These are phyloP conservation scores for Eledone cirrhosa DNA, from an alignment of 2,888 invertebrate genomes.

Conservation along the genomic window DNA sequence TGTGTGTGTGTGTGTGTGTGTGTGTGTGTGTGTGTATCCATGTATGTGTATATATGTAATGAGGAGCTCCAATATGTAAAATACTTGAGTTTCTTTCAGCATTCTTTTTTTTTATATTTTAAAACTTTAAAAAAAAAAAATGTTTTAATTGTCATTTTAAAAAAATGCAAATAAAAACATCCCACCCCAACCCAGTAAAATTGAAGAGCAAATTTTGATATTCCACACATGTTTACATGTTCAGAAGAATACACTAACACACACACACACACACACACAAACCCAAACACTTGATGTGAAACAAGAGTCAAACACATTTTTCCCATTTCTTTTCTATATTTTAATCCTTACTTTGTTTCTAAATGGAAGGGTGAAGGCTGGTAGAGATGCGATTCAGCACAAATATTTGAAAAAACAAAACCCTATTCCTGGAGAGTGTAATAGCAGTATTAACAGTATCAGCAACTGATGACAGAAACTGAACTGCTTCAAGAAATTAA, in stretches of 20 bases:
- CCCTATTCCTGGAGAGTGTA: not conserved
- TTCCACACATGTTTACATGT: no score
- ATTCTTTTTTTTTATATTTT: no score
- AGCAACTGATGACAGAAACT: not conserved
- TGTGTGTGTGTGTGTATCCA: not conserved
- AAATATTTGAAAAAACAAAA: not conserved
- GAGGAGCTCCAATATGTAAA: no score
- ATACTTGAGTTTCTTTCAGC: no score
- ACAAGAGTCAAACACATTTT: conserved; percentile 4
- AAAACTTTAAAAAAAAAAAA: not conserved
- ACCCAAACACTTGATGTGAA: not conserved
- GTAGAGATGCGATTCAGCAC: not conserved
- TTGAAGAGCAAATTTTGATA: not conserved
- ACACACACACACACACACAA: no score
- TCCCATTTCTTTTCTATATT: not conserved
- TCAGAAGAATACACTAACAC: no score
- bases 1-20: not conserved
- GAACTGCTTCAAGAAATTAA: conserved; percentile 9
- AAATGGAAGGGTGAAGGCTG: no score
- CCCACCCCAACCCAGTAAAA: not conserved
- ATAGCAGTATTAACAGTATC: not conserved
- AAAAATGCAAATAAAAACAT: not conserved
- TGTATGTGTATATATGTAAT: not conserved
- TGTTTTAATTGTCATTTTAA: not conserved
- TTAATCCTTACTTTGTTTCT: no score